Conservation (phyloP, 2,113 vertebrate genomes). For the Oenanthe oenanthe region DNA sequence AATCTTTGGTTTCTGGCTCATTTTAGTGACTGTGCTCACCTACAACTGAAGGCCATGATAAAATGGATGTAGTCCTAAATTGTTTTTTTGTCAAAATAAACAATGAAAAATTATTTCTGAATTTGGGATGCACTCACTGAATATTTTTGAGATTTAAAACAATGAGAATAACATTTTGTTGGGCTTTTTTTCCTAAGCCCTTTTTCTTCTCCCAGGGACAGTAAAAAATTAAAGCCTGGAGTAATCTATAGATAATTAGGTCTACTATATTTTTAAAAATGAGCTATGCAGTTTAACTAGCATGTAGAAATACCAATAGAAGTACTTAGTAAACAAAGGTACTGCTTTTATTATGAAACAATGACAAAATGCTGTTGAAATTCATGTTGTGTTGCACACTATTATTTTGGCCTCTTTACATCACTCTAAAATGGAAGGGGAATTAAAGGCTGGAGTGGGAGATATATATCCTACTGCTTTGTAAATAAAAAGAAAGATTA, state of each 20-base stretch:
- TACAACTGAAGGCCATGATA: not conserved
- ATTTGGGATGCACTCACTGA: not conserved
- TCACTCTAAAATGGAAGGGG: not conserved
- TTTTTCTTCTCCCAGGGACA: not conserved
- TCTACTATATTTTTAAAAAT: not conserved
- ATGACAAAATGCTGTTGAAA: not conserved
- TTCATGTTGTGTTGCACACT: not conserved
- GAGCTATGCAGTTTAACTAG: not conserved
- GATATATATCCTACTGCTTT: not conserved
- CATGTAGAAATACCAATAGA: not conserved
- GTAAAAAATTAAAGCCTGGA: not conserved
- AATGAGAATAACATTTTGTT: not conserved
- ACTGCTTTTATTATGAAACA: not conserved
- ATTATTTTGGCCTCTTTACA: not conserved
- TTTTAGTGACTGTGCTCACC: not conserved
- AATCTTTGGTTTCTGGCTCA: not conserved
- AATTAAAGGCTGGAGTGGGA: conserved; percentile 6
- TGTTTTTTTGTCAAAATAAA: not conserved
- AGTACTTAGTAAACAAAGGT: not conserved
- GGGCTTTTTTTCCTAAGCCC: fast-evolving
- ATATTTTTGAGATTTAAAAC: not conserved
- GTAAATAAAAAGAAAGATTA: not conserved
- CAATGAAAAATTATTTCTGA: not conserved
- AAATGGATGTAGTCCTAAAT: not conserved
- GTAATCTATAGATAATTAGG: not conserved